Base-by-base conservation (phyloP, 1,140 invertebrate species). In the Zaprionus taronus region DNA sequence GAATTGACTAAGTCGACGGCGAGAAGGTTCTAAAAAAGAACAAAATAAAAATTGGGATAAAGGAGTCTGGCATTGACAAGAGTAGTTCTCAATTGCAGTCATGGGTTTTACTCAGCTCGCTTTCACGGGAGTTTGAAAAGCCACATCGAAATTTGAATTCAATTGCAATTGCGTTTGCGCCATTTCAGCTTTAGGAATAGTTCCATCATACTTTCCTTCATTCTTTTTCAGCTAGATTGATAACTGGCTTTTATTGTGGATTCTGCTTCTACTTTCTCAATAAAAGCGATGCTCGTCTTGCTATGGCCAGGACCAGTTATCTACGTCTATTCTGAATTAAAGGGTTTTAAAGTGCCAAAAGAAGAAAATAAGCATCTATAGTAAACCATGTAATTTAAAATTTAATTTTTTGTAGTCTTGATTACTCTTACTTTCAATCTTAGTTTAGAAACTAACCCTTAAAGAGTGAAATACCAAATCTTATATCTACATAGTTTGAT, bases 51-150 rank as follows among this genome's bases (percentile, higher is more conserved):
- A 34, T 34, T 34, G n/a, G 34, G 22, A 11, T 11, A 7, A 28
- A 56, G 31, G 31, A 34, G 7, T 31, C 28, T 7, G 38, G 41
- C 31, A 34, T 34, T 34, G 31, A 11, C 31, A 34, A 34, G 7
- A 38, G 28, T 17, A 5, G 36, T 12, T n/a, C 56, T 61, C 24
- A 72, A 11, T 71, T 71, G 61, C 44, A 41, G 62, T 56, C 68
- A 55, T 44, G 36, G 66, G 63, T 72, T 64, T 60, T 55, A 64
- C 70, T 77, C 73, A 67, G 80, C 83, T 87, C 73, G 77, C 20
- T 87, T 83, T 87, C 83, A 75, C 77, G 80, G 60, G 71, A 83
- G 80, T 86, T 87, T 86, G 80, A 86, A 87, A 80, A 80, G 73
- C 77, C 60, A 63, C 58, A 72, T 68, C 53, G 73, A 80, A 87